A percentile compares a stretch with the other conserved stretches of the same genome.
Conservation (phyloP, 2,888 invertebrate species). For the Plagodis dolabraria region DNA sequence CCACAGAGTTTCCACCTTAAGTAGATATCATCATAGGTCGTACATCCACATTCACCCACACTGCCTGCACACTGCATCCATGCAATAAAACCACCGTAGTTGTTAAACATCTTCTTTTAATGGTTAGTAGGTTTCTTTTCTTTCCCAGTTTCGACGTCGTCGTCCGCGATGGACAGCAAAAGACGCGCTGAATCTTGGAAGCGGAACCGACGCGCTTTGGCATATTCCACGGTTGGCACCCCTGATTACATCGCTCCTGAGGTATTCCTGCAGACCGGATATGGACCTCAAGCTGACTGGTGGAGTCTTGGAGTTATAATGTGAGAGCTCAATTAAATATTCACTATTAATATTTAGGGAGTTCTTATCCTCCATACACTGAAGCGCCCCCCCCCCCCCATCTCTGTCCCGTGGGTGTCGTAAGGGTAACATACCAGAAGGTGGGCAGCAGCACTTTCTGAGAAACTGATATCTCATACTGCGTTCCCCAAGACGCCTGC, state of each 20-base stretch:
- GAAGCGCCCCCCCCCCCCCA: too few relatives aligned
- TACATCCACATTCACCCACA: too few relatives aligned
- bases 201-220: conserved; percentile 97
- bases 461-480: too few relatives aligned
- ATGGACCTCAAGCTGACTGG: conserved; percentile 99
- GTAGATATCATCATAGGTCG: too few relatives aligned
- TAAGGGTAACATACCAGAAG: too few relatives aligned
- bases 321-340: conserved; percentile 77
- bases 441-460: too few relatives aligned
- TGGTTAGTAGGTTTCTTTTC: conserved; percentile 36
- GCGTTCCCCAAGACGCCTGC: too few relatives aligned
- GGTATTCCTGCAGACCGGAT: conserved; percentile 98
- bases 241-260: conserved; percentile 99
- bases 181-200: conserved; percentile 99
- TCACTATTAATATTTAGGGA: too few relatives aligned
- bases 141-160: conserved; percentile 72
- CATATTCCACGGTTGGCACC: conserved; percentile 97
- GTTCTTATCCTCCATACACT: too few relatives aligned
- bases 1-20: too few relatives aligned
- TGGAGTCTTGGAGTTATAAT: conserved; percentile 99
- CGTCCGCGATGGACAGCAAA: conserved; percentile 96
- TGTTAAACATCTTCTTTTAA: conserved; percentile 19
- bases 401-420: too few relatives aligned
- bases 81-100: conserved; percentile 6
- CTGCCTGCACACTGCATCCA: too few relatives aligned